Evolutionary conservation across 2,888 invertebrate genomes (phyloP).

Genomic region (Callinectes sapidus): DNA sequence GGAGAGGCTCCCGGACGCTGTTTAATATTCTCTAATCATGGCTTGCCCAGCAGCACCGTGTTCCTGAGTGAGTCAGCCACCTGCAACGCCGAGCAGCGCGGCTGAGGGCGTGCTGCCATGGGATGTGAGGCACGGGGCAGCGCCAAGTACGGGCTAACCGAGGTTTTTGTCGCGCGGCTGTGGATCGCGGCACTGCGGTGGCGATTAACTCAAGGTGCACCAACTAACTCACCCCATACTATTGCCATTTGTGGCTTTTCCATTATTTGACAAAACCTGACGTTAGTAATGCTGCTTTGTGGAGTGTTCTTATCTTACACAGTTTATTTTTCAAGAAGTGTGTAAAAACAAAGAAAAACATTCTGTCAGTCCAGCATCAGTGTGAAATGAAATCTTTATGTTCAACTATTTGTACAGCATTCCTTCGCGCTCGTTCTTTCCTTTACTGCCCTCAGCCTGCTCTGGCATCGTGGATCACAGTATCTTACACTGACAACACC

Average conservation of each 20-base stretch:
- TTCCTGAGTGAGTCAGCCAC: background rate
- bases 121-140: background rate
- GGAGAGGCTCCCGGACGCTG: slow-evolving; percentile 16
- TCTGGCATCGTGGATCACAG: background rate
- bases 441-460: background rate
- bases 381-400: too few species aligned
- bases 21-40: background rate
- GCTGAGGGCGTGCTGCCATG: slow-evolving; percentile 26
- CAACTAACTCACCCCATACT: background rate
- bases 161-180: slow-evolving; percentile 15
- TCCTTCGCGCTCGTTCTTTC: background rate
- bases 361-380: background rate
- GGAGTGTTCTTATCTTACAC: background rate
- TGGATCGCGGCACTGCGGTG: background rate
- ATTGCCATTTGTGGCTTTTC: background rate
- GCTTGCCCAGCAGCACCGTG: background rate
- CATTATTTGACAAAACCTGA: background rate
- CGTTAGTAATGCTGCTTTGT: background rate
- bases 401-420: background rate
- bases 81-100: background rate
- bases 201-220: background rate
- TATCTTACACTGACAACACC: background rate
- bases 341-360: background rate
- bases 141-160: background rate
- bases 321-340: too few species aligned